Conservation (phyloP, 2,113 vertebrate species). For the Ciconia maguari region DNA sequence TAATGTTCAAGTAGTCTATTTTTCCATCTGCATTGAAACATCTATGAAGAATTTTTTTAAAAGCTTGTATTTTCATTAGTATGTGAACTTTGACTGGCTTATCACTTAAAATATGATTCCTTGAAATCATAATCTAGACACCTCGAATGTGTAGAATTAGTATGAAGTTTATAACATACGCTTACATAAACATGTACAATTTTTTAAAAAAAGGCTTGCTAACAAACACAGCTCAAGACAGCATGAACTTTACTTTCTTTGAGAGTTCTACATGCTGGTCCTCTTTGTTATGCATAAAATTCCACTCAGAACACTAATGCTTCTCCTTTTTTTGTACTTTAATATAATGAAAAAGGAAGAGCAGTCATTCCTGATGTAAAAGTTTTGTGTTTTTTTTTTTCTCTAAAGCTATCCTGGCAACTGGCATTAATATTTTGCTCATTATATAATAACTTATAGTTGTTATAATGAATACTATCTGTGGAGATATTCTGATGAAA, state of each 20-base stretch:
- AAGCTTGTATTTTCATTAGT: neutral
- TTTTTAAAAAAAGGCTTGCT: neutral
- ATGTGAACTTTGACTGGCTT: neutral
- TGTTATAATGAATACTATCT: neutral
- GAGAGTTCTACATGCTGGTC: neutral
- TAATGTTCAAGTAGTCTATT: neutral
- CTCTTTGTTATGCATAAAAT: neutral
- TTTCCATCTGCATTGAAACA: neutral
- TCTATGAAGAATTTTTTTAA: neutral
- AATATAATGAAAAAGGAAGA: neutral
- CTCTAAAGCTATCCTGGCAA: neutral
- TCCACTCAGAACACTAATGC: neutral
- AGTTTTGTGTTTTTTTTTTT: neutral
- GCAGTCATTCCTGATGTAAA: neutral
- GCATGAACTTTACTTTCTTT: neutral
- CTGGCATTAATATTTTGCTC: neutral
- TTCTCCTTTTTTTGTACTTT: neutral
- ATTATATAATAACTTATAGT: neutral
- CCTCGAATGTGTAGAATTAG: neutral
- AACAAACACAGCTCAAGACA: neutral
- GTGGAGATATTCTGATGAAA: neutral
- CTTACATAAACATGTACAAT: neutral
- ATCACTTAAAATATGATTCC: neutral
- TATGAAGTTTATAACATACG: neutral
- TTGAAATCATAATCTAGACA: neutral